Percentiles rank a stretch among this genome's conserved stretches.
phyloP scores from a whole-genome alignment of 2,113 vertebrate species.

The Carassius gibelio region DNA sequence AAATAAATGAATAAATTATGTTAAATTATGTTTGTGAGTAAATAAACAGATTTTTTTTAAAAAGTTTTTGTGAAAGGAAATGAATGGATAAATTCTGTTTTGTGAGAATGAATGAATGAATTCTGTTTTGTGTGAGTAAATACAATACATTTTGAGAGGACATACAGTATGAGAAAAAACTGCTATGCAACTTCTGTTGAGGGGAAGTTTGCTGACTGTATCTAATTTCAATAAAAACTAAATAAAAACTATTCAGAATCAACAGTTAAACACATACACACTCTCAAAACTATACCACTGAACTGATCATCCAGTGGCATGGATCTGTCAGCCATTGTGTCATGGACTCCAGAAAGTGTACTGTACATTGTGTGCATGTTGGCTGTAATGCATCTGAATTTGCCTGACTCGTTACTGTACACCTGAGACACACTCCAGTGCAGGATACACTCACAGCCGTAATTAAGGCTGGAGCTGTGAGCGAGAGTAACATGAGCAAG shows the following conservation, averaged over 20 bases:
- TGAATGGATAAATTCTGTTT: too few relatives aligned
- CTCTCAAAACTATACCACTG: not conserved
- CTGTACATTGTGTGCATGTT: not conserved
- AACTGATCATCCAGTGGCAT: not conserved
- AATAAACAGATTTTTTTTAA: too few relatives aligned
- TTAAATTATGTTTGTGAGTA: too few relatives aligned
- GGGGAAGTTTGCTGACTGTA: too few relatives aligned
- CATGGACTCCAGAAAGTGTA: not conserved
- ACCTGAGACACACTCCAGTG: constrained; percentile 28
- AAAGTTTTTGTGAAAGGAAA: not conserved
- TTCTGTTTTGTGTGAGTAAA: too few relatives aligned
- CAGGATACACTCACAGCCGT: constrained; percentile 18
- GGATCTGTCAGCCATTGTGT: not conserved
- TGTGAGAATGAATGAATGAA: too few relatives aligned
- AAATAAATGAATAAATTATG: too few relatives aligned
- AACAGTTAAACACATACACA: not conserved
- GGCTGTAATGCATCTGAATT: constrained; percentile 21
- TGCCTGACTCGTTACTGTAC: constrained; percentile 9
- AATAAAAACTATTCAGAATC: not conserved
- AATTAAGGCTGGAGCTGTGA: constrained; percentile 42
- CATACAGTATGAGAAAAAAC: too few relatives aligned
- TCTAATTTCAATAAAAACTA: not conserved
- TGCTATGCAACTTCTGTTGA: too few relatives aligned
- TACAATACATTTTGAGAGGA: too few relatives aligned
- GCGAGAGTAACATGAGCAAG: not conserved